A percentile compares a stretch with the other conserved stretches of the same genome.
These are phyloP conservation scores for Ceratosolen solmsi DNA, from an alignment of 1,140 invertebrate species.

Conservation along the genomic window DNA sequence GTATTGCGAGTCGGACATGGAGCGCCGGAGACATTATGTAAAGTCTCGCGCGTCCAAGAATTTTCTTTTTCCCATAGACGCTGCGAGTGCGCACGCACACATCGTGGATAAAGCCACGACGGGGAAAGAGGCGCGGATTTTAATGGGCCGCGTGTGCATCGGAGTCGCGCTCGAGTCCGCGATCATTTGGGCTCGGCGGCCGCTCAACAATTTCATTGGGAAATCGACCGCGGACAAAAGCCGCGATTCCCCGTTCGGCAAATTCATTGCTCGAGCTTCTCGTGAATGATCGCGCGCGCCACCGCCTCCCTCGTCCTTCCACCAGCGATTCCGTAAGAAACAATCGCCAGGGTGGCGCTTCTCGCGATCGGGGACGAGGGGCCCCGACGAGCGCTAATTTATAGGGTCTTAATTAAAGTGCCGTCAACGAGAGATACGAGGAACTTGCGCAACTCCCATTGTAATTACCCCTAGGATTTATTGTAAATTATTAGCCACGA, in stretches of 20 bases:
- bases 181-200: neutral
- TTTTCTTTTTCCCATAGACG: neutral
- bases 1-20: neutral
- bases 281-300: neutral
- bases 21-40: slow-evolving; percentile 5
- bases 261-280: slow-evolving; percentile 5
- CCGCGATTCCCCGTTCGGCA: neutral
- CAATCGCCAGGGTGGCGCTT: no score
- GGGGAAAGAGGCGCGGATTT: slow-evolving; percentile 17
- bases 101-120: neutral
- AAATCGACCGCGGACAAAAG: slow-evolving; percentile 17
- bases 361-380: neutral
- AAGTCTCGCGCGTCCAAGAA: slow-evolving; percentile 28
- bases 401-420: slow-evolving; percentile 6
- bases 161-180: neutral
- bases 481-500: slow-evolving; percentile 39
- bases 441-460: neutral
- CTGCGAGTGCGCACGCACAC: neutral
- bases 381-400: neutral
- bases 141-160: neutral
- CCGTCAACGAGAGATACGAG: neutral
- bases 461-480: slow-evolving; percentile 38
- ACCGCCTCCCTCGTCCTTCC: neutral
- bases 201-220: slow-evolving; percentile 7
- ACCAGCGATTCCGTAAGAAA: no score